Evolutionary conservation across 2,888 invertebrate species (phyloP).

Genomic region (Apotomis betuletana): DNA sequence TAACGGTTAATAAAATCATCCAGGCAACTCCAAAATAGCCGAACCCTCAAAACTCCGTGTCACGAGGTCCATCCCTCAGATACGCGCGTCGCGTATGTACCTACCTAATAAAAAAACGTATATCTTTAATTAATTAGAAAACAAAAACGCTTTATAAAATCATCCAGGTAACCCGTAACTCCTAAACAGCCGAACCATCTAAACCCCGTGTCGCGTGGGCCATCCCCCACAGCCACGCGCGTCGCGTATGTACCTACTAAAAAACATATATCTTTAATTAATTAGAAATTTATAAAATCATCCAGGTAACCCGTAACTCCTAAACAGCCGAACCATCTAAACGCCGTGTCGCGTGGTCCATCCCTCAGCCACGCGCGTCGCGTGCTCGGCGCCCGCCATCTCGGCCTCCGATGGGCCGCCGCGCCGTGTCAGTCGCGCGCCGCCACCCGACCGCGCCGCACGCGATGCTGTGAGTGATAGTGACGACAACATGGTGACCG

Average conservation of each 20-base stretch:
- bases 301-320: too few relatives aligned
- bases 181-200: too few relatives aligned
- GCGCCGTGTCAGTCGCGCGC: constrained; percentile 72
- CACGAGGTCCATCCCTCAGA: constrained; percentile 42
- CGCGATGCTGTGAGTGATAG: constrained; percentile 47
- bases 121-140: too few relatives aligned
- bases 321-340: not conserved
- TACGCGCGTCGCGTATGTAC: constrained; percentile 35
- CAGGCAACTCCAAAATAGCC: too few relatives aligned
- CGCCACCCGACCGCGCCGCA: constrained; percentile 58
- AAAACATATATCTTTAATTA: too few relatives aligned
- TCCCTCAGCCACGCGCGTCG: constrained; percentile 42
- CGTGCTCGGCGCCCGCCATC: constrained; percentile 11
- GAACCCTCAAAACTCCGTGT: not conserved
- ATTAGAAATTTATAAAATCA: too few relatives aligned
- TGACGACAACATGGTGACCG: constrained; percentile 72
- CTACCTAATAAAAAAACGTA: too few relatives aligned
- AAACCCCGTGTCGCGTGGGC: constrained; percentile 32
- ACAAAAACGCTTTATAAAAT: too few relatives aligned
- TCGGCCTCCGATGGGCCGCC: constrained; percentile 39
- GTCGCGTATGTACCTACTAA: constrained; percentile 7
- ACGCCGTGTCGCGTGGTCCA: constrained; percentile 36
- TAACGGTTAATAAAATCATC: too few relatives aligned
- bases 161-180: too few relatives aligned
- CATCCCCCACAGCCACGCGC: constrained; percentile 42